These are phyloP conservation scores for Hedya salicella DNA, from an alignment of 2,888 invertebrate species.

Conservation along the genomic window DNA sequence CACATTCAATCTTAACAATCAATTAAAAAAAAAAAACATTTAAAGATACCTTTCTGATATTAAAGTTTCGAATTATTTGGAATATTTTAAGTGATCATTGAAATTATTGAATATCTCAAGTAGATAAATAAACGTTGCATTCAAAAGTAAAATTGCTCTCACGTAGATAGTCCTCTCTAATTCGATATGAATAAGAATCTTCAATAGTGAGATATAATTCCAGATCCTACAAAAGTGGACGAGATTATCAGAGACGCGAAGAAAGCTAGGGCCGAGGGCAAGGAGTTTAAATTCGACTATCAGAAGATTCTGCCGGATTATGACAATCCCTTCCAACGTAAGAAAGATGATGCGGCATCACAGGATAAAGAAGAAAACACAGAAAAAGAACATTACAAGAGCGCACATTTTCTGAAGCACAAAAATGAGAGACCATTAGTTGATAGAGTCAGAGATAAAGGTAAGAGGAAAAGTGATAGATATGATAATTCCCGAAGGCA, in stretches of 20 bases:
- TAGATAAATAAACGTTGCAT: not conserved
- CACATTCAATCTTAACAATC: too few relatives aligned
- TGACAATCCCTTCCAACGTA: constrained; percentile 78
- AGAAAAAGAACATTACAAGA: constrained; percentile 47
- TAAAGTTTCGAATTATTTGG: too few relatives aligned
- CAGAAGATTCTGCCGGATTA: constrained; percentile 75
- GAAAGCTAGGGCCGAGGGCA: constrained; percentile 74
- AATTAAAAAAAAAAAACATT: too few relatives aligned
- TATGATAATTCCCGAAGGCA: constrained; percentile 50
- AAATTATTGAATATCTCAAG: too few relatives aligned
- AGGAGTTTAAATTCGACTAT: constrained; percentile 76
- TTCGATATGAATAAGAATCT: not conserved
- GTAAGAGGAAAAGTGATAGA: constrained; percentile 52
- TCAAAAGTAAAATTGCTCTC: constrained; percentile 16
- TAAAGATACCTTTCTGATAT: too few relatives aligned
- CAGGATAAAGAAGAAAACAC: constrained; percentile 49
- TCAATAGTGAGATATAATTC: constrained; percentile 46
- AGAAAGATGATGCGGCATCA: constrained; percentile 57
- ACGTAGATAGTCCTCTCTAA: constrained; percentile 13
- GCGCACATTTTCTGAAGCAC: constrained; percentile 11
- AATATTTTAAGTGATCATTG: too few relatives aligned
- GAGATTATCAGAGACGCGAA: constrained; percentile 77
- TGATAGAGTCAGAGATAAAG: constrained; percentile 47
- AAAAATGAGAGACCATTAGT: constrained; percentile 30
- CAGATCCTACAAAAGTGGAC: constrained; percentile 75